Base-by-base conservation (phyloP, 2,797 vertebrate genomes). In the Acropternis orthonyx region DNA sequence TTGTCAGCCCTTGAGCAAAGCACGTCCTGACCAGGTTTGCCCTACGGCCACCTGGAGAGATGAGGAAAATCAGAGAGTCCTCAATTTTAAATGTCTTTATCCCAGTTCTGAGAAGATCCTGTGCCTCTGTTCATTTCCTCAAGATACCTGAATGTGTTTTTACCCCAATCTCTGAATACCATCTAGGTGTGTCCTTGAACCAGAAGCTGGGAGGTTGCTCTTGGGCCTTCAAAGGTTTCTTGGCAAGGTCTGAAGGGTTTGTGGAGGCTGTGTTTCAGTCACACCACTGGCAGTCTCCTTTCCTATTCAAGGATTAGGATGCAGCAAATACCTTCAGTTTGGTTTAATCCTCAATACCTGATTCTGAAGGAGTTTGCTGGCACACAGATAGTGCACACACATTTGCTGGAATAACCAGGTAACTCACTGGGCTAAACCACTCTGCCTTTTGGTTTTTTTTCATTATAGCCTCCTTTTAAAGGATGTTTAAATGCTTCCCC, bases 251-350 rank as follows among this genome's bases (percentile, higher is more conserved):
- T 1, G 0, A 63, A 32, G 17, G 19, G 41, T 66, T n/a, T 6
- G 16, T 3, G 34, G 59, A 21, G 21, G 12, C 49, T 0, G 0
- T 3, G 6, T 26, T 46, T 22, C 48, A 3, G 12, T 1, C 10
- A 11, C 27, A 3, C 32, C 71, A 1, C 30, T 12, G 10, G 14
- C 46, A 9, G 2, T 3, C 28, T 69, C 80, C 12, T 77, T 71
- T 46, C 34, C 21, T 68, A 56, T 7, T 5, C 28, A 7, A 21
- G 62, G 58, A 49, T 65, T 52, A n/a, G 32, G 41, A 36, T 1
- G 23, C 77, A 26, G 37, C 26, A 48, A 74, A 61, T 2, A 2
- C 41, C 63, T 76, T 17, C 46, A 3, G 34, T 51, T 10, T 7
- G 23, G 6, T 56, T 88, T 59, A 23, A 68, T 43, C 12, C 76